These are phyloP conservation scores for Parapristionchus giblindavisi DNA, from an alignment of 2,888 invertebrate genomes.

Conservation along the genomic window DNA sequence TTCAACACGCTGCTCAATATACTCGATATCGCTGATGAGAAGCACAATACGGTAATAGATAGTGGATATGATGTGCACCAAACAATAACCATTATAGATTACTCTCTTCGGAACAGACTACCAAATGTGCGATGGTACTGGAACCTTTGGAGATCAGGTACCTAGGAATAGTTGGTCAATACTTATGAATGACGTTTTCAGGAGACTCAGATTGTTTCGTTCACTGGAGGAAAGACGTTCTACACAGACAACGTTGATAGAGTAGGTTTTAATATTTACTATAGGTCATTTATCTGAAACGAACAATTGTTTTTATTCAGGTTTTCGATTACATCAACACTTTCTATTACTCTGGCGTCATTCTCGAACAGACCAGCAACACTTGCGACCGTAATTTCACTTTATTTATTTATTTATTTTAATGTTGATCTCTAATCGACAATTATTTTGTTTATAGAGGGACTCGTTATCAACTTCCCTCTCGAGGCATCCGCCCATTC, in stretches of 20 bases:
- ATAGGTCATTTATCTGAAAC: neutral
- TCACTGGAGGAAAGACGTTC: constrained; percentile 44
- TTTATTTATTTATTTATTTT: neutral
- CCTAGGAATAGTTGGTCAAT: neutral
- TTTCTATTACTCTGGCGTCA: constrained; percentile 55
- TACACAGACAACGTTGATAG: constrained; percentile 41
- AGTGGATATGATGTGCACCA: neutral
- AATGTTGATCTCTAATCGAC: too few species aligned
- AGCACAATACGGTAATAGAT: constrained; percentile 41
- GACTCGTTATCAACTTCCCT: constrained; percentile 50
- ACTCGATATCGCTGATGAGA: constrained; percentile 42
- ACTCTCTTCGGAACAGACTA: constrained; percentile 28
- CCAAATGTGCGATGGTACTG: constrained; percentile 34
- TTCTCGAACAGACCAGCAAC: constrained; percentile 26
- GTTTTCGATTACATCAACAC: constrained; percentile 53
- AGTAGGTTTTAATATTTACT: neutral
- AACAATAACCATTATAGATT: constrained; percentile 17
- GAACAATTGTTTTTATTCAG: constrained; percentile 29
- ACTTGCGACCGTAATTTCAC: constrained; percentile 6
- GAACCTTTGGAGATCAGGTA: constrained; percentile 32
- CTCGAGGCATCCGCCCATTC: constrained; percentile 59
- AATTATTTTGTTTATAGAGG: neutral
- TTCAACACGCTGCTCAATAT: constrained; percentile 40
- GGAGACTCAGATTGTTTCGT: constrained; percentile 9
- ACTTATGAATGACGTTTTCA: neutral